phyloP scores from a whole-genome alignment of 2,888 invertebrate species.

The Pammene aurita region DNA sequence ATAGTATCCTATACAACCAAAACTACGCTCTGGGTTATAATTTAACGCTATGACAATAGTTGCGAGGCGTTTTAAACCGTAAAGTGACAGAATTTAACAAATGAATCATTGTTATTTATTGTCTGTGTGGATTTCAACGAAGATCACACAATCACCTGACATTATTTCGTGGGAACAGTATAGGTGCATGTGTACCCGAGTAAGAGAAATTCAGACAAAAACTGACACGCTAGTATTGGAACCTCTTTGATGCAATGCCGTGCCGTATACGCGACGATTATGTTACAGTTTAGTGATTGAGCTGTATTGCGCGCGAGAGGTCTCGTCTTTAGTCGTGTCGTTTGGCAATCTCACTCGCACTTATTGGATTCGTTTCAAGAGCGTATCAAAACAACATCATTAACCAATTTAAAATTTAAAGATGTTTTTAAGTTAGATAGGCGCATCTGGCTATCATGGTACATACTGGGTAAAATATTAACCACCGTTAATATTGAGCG shows the following conservation, averaged over 20 bases:
- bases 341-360: no score
- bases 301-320: no score
- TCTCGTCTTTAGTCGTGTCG: no score
- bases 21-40: not conserved
- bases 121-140: slow-evolving; percentile 19
- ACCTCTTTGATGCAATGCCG: slow-evolving; percentile 13
- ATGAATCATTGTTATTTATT: slow-evolving; percentile 24
- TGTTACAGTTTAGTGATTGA: not conserved
- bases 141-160: slow-evolving; percentile 26
- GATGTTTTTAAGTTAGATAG: no score
- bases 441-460: no score
- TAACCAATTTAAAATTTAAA: no score
- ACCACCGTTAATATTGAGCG: no score
- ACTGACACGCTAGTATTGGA: slow-evolving; percentile 6
- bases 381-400: no score
- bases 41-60: not conserved
- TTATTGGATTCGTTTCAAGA: no score
- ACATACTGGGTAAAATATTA: no score
- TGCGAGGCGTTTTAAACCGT: not conserved
- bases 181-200: slow-evolving; percentile 17
- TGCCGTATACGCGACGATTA: not conserved
- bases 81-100: slow-evolving; percentile 17
- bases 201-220: slow-evolving; percentile 14
- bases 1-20: not conserved
- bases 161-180: slow-evolving; percentile 35